Conservation (phyloP, 1,140 invertebrate species). For the Odontomachus brunneus region DNA sequence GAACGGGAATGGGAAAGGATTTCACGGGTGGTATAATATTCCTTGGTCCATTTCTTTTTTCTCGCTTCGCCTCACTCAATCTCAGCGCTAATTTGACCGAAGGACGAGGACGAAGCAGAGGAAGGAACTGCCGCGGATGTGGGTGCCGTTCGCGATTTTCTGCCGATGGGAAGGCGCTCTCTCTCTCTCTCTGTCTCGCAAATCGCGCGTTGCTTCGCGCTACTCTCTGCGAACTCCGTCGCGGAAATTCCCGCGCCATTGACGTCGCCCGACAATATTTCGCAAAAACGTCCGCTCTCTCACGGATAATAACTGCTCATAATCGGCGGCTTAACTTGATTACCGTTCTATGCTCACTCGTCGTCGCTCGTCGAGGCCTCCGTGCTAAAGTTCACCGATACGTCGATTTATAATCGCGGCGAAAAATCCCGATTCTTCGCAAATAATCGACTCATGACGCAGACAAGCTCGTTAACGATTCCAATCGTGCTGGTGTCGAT, state of each 20-base stretch:
- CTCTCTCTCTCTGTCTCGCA: no score
- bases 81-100: neutral
- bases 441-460: slow-evolving; percentile 48
- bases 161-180: no score
- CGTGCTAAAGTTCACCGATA: slow-evolving; percentile 55
- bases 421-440: slow-evolving; percentile 45
- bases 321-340: slow-evolving; percentile 52
- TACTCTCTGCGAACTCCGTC: neutral
- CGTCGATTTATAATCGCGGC: slow-evolving; percentile 47
- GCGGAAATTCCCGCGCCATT: neutral
- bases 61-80: neutral
- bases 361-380: neutral
- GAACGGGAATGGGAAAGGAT: slow-evolving; percentile 43
- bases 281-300: slow-evolving; percentile 29
- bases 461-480: slow-evolving; percentile 50
- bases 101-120: no score
- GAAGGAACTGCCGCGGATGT: no score
- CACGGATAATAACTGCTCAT: slow-evolving; percentile 44
- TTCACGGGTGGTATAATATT: slow-evolving; percentile 25
- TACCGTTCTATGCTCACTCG: slow-evolving; percentile 17
- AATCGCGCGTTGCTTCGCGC: no score
- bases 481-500: slow-evolving; percentile 34
- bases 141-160: no score
- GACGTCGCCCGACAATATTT: slow-evolving; percentile 9
- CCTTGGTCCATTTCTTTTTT: neutral